A percentile compares a stretch with the other conserved stretches of the same genome.
Evolutionary conservation across 2,888 invertebrate genomes (phyloP).

Genomic region (Octonoba sinensis): DNA sequence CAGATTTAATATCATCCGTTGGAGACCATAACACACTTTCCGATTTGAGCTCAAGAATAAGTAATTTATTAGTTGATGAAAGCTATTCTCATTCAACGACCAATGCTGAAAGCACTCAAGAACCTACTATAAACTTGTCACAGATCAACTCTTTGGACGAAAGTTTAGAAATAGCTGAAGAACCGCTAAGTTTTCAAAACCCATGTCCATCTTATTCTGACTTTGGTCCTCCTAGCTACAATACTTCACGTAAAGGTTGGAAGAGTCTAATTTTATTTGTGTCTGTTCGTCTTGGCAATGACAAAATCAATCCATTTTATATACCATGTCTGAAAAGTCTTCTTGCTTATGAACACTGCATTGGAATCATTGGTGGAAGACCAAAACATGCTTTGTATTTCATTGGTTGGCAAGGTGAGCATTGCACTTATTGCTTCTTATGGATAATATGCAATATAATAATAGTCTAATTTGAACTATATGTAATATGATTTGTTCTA

Average conservation of each 20-base stretch:
- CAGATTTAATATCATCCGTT: neutral
- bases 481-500: no score
- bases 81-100: no score
- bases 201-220: constrained; percentile 47
- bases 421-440: neutral
- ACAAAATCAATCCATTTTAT: constrained; percentile 87
- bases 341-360: constrained; percentile 81
- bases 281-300: constrained; percentile 88
- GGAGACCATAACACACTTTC: neutral
- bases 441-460: no score
- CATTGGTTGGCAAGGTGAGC: constrained; percentile 85
- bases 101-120: no score
- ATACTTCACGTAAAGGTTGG: constrained; percentile 73
- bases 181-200: constrained; percentile 12
- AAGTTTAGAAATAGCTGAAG: neutral
- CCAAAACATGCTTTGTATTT: constrained; percentile 95
- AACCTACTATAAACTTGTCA: no score
- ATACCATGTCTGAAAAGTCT: constrained; percentile 84
- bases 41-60: neutral
- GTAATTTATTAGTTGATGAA: no score
- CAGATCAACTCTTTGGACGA: no score
- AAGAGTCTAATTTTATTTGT: constrained; percentile 85
- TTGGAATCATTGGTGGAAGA: constrained; percentile 92
- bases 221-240: constrained; percentile 49
- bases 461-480: no score